phyloP scores from a whole-genome alignment of 2,888 invertebrate species.

The Odontocerum albicorne region DNA sequence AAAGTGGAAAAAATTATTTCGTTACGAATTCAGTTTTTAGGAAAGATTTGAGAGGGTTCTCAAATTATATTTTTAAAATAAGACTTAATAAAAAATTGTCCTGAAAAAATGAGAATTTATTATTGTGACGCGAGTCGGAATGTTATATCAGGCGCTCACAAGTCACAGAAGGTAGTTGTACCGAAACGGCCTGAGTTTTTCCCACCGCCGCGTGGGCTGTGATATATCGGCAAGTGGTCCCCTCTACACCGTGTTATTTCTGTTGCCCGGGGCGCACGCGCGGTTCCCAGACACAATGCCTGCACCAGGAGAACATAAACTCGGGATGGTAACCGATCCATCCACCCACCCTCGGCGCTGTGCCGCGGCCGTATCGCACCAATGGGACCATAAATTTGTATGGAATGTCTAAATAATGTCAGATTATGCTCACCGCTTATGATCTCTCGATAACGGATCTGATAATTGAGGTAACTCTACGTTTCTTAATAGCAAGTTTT shows the following conservation, averaged over 20 bases:
- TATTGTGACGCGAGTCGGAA: neutral
- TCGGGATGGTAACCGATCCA: slow-evolving; percentile 24
- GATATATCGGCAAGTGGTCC: slow-evolving; percentile 50
- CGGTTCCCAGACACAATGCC: slow-evolving; percentile 32
- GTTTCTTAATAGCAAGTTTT: too few relatives aligned
- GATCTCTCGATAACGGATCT: slow-evolving; percentile 19
- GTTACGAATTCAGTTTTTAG: too few relatives aligned
- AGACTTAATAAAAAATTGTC: neutral
- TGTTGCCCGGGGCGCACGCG: slow-evolving; percentile 31
- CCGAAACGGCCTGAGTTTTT: slow-evolving; percentile 38
- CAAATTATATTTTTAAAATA: too few relatives aligned
- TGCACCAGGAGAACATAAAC: slow-evolving; percentile 28
- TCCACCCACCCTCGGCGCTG: slow-evolving; percentile 45
- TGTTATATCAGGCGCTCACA: slow-evolving; percentile 18
- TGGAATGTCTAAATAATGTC: slow-evolving; percentile 24
- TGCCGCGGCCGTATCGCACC: slow-evolving; percentile 54
- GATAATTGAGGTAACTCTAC: too few relatives aligned
- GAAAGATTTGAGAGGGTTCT: too few relatives aligned
- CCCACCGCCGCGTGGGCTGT: slow-evolving; percentile 45
- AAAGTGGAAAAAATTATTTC: too few relatives aligned
- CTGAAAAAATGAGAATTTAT: neutral
- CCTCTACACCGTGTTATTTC: slow-evolving; percentile 8
- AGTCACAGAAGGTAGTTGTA: slow-evolving; percentile 17
- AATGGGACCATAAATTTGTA: slow-evolving; percentile 17
- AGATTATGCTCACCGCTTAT: slow-evolving; percentile 26